A percentile compares a stretch with the other conserved stretches of the same genome.
Conservation (phyloP, 2,797 vertebrate genomes). For the Muscicapa striata region DNA sequence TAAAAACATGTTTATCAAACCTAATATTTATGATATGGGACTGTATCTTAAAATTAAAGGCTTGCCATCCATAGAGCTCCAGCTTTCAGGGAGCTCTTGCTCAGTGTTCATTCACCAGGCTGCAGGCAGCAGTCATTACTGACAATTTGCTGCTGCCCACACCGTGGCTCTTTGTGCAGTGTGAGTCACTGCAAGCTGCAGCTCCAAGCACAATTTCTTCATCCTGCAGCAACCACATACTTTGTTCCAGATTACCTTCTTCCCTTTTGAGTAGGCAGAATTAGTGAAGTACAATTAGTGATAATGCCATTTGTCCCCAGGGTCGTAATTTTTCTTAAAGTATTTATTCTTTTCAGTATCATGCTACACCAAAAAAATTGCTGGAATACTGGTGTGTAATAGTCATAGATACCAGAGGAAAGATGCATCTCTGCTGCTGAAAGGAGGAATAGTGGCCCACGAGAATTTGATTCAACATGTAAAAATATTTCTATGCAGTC, state of each 20-base stretch:
- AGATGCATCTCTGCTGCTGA: neutral
- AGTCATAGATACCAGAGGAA: neutral
- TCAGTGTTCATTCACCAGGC: slow-evolving; percentile 5
- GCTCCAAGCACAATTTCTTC: slow-evolving; percentile 27
- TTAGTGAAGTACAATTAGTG: slow-evolving; percentile 27
- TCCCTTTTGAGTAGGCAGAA: slow-evolving; percentile 13
- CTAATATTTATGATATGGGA: neutral
- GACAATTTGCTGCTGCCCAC: slow-evolving; percentile 6
- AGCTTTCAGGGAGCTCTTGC: neutral
- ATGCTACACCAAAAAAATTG: neutral
- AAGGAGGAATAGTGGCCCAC: neutral
- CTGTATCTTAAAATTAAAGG: neutral
- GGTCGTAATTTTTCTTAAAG: slow-evolving; percentile 12
- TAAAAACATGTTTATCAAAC: neutral
- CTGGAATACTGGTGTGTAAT: neutral
- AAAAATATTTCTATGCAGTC: slow-evolving; percentile 3
- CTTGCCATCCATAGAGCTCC: neutral
- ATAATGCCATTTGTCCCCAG: slow-evolving; percentile 7
- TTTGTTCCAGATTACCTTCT: slow-evolving; percentile 21
- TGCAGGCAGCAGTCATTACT: neutral
- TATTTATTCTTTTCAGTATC: neutral
- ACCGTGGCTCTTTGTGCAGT: neutral
- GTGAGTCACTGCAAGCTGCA: slow-evolving; percentile 7
- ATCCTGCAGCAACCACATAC: neutral
- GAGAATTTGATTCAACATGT: neutral